Conservation (phyloP, 2,888 invertebrate species). For the Gerris lacustris region DNA sequence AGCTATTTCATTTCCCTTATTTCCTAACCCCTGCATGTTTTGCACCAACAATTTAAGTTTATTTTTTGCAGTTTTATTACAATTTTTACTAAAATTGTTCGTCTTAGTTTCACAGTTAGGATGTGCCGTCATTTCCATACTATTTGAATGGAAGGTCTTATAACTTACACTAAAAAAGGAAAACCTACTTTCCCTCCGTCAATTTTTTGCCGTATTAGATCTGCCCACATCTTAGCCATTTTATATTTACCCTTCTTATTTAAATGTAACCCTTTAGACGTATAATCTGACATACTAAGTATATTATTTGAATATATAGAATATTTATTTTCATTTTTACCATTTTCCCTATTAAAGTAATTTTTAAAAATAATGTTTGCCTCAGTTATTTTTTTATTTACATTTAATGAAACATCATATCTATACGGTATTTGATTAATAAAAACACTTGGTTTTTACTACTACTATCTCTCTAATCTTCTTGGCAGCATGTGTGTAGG, state of each 20-base stretch:
- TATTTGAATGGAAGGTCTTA: background rate
- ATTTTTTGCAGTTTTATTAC: background rate
- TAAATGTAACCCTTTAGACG: background rate
- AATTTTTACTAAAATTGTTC: background rate
- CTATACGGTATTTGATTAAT: background rate
- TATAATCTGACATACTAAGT: background rate
- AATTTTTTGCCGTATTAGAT: background rate
- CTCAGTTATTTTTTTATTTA: background rate
- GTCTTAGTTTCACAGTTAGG: background rate
- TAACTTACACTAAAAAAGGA: background rate
- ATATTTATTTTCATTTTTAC: background rate
- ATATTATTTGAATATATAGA: background rate
- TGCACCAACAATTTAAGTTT: background rate
- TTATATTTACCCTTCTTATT: background rate
- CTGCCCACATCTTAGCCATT: background rate
- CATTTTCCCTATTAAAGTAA: background rate
- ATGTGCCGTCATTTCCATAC: background rate
- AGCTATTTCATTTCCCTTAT: background rate
- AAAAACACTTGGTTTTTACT: background rate
- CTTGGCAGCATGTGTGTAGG: background rate
- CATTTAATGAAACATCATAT: background rate
- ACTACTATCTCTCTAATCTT: background rate
- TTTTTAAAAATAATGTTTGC: background rate
- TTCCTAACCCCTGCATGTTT: background rate
- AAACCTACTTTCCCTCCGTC: background rate